Evolutionary conservation across 2,888 invertebrate genomes (phyloP), one percentile per base, ranked within the genome.

Genomic region (Lypha dubia): DNA sequence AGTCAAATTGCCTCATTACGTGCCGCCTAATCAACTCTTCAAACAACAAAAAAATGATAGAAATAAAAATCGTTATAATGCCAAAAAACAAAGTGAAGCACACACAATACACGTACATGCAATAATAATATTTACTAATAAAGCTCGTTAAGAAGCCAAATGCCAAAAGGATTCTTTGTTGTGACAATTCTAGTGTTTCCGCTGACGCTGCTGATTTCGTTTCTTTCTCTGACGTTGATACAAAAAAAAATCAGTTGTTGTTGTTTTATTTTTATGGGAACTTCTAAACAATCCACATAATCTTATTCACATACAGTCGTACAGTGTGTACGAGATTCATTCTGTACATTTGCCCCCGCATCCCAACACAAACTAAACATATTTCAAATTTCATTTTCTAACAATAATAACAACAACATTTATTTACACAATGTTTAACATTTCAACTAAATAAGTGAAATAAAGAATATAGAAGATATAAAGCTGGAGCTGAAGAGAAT

Each of bases 111-210:
- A 63, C 46, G 15, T 20, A 8, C 35, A 56, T 46, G 68, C n/a
- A 24, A 20, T 8, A 63, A 63, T 53, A 20, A 22, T 62, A 62
- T 35, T 44, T 46, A 46, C 3, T 41, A 35, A n/a, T n/a, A n/a
- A 77, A 62, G 46, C 41, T 49, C 77, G 51, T 62, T n/a, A 41
- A 70, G 70, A 41, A 70, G 70, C 41, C 28, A 71, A 63, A 63
- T 79, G 22, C 17, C 70, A 79, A 79, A 38, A 53, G 13, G 41
- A n/a, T 56, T 79, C 44, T 38, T n/a, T 38, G 13, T 71, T 35
- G 28, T 63, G 28, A 53, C 60, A 35, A 35, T 51, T 8, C 15
- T 68, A 15, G 0, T 24, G 38, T 53, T 68, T 41, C 53, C 65
- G 49, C 17, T 53, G 22, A 5, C 51, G 15, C n/a, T 51, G 32